phyloP scores from a whole-genome alignment of 2,888 invertebrate genomes.

The Coremacera marginata region DNA sequence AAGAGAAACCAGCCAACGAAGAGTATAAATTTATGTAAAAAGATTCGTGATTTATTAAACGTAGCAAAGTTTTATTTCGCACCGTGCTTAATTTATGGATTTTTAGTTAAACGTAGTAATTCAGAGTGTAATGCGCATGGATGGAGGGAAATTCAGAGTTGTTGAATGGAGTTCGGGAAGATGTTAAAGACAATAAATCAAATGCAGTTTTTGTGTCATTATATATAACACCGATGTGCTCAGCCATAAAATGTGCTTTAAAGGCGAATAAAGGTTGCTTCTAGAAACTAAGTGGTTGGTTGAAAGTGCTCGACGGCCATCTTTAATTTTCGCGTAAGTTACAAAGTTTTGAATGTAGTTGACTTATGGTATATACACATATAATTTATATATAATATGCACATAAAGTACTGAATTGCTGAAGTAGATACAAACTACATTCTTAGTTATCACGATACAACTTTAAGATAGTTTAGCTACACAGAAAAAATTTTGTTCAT shows the following conservation, averaged over 20 bases:
- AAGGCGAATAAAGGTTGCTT: not conserved
- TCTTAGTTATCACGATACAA: too few species aligned
- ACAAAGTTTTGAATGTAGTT: not conserved
- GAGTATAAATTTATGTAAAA: conserved; percentile 66
- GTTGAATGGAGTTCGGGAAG: not conserved
- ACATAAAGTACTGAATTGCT: too few species aligned
- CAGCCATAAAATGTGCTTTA: not conserved
- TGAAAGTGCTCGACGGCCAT: not conserved
- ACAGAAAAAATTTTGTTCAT: too few species aligned
- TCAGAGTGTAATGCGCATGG: conserved; percentile 4
- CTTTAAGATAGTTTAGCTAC: too few species aligned
- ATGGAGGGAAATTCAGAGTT: not conserved
- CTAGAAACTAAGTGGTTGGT: not conserved
- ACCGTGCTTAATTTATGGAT: conserved; percentile 60
- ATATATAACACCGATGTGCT: conserved; percentile 4
- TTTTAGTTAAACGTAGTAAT: conserved; percentile 55
- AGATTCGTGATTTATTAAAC: conserved; percentile 64
- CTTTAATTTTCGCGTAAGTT: not conserved
- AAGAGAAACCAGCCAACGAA: conserved; percentile 55
- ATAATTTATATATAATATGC: too few species aligned
- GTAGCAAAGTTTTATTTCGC: conserved; percentile 61
- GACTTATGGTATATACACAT: too few species aligned
- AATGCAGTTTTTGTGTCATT: conserved; percentile 57
- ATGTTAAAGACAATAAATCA: conserved; percentile 57
- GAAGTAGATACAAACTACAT: too few species aligned